A percentile compares a stretch with the other conserved stretches of the same genome.
These are phyloP conservation scores for Dermolepida albohirtum DNA, from an alignment of 2,888 invertebrate species.

Conservation along the genomic window DNA sequence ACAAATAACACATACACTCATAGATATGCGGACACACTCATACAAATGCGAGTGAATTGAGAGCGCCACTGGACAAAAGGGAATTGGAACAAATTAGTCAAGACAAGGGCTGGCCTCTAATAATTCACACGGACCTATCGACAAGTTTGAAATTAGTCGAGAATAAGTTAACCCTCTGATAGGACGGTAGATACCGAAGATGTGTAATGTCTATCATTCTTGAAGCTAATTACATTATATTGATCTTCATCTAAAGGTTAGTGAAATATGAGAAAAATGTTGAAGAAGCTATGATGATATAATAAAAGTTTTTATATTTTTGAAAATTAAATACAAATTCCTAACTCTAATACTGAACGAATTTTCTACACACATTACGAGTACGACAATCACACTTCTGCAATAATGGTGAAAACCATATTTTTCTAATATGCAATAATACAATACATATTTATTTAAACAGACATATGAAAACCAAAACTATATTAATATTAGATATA, in stretches of 20 bases:
- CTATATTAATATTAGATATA: no score
- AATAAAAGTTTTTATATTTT: no score
- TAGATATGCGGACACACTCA: slow-evolving; percentile 44
- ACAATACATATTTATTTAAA: no score
- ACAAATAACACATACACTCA: slow-evolving; percentile 18
- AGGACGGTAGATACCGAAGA: slow-evolving; percentile 24
- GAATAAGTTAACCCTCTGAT: slow-evolving; percentile 21
- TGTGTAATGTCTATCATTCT: slow-evolving; percentile 23
- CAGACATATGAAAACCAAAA: no score
- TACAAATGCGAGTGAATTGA: slow-evolving; percentile 55
- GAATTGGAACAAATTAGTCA: slow-evolving; percentile 63
- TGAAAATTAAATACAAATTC: no score
- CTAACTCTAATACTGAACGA: no score
- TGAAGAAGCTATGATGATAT: no score
- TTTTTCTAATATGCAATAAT: no score
- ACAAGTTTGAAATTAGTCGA: slow-evolving; percentile 47
- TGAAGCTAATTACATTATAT: slow-evolving; percentile 4
- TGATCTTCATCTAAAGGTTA: neutral
- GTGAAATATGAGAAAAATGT: no score
- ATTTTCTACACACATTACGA: no score
- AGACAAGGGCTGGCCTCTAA: slow-evolving; percentile 61
- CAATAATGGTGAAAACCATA: no score
- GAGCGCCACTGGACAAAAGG: slow-evolving; percentile 62
- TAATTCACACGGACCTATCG: slow-evolving; percentile 60
- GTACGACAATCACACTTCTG: no score